Percentiles rank a stretch among this genome's conserved stretches.
These are phyloP conservation scores for Ditylenchus weischeri DNA, from an alignment of 2,888 invertebrate species.

Conservation along the genomic window DNA sequence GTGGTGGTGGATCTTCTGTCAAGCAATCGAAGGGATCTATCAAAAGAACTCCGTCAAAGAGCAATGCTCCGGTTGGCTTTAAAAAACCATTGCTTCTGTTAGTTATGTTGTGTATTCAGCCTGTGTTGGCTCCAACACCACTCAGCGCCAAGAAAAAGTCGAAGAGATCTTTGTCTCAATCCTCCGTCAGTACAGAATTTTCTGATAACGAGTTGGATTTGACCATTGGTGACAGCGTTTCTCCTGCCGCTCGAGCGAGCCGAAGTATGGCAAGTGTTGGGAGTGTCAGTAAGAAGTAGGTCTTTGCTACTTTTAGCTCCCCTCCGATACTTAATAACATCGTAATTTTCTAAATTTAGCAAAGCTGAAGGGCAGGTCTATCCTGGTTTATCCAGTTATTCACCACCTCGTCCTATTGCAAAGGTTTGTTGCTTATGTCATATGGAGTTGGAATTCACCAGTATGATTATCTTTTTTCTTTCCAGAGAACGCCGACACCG, in stretches of 20 bases:
- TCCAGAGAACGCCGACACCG: conserved; percentile 10
- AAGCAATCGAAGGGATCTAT: conserved; percentile 14
- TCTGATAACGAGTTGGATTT: conserved; percentile 18
- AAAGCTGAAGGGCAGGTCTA: not conserved
- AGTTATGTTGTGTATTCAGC: not conserved
- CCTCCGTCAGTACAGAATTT: conserved; percentile 7
- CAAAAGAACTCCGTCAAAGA: not conserved
- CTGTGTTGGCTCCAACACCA: conserved; percentile 2
- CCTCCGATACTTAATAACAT: not conserved
- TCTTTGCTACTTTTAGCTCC: not conserved
- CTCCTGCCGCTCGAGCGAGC: not conserved
- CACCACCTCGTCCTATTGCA: conserved; percentile 10
- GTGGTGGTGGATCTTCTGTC: not conserved
- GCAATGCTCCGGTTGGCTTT: not conserved
- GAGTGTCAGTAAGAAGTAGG: conserved; percentile 6
- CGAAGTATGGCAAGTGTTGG: not conserved
- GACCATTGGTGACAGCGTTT: conserved; percentile 4
- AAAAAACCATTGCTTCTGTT: too few relatives aligned
- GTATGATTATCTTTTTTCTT: too few relatives aligned
- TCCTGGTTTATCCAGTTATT: not conserved
- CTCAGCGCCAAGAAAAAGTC: conserved; percentile 10
- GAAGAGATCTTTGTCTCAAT: conserved; percentile 2
- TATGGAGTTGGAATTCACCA: too few relatives aligned
- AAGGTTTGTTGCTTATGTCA: not conserved
- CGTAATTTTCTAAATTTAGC: not conserved